Percentiles rank a stretch among this genome's conserved stretches.
Conservation (phyloP, 2,113 vertebrate genomes). For the Oreocharis arfaki region DNA sequence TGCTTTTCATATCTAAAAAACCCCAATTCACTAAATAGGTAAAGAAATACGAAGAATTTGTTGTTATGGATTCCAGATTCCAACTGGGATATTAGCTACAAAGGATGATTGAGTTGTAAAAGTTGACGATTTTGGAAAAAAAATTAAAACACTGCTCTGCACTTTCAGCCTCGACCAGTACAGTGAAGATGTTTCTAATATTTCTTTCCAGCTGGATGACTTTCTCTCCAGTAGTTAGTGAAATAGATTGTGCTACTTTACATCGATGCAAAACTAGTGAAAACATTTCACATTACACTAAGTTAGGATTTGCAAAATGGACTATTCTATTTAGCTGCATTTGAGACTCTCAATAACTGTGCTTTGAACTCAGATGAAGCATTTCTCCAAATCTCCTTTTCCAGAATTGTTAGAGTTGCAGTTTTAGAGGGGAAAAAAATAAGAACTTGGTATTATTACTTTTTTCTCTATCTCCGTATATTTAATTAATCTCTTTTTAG, state of each 20-base stretch:
- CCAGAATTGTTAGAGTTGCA: not conserved
- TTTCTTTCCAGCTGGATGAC: not conserved
- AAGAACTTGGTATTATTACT: not conserved
- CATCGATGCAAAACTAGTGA: not conserved
- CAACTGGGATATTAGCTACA: not conserved
- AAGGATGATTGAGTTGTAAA: not conserved
- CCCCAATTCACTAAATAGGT: not conserved
- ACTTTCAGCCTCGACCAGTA: not conserved
- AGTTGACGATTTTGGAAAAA: not conserved
- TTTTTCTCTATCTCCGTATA: not conserved
- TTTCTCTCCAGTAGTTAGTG: not conserved
- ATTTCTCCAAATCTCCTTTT: not conserved
- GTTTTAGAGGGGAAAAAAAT: not conserved
- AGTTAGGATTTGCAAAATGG: not conserved
- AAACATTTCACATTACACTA: not conserved
- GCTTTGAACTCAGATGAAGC: not conserved
- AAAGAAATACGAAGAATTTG: not conserved
- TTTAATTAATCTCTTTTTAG: not conserved
- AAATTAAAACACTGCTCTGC: not conserved
- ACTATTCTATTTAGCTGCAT: not conserved
- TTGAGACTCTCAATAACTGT: not conserved
- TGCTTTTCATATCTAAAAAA: conserved; percentile 27
- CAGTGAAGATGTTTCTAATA: not conserved
- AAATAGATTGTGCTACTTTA: not conserved
- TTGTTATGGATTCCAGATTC: not conserved